Conservation (phyloP, 2,797 vertebrate species). For the Diceros bicornis region DNA sequence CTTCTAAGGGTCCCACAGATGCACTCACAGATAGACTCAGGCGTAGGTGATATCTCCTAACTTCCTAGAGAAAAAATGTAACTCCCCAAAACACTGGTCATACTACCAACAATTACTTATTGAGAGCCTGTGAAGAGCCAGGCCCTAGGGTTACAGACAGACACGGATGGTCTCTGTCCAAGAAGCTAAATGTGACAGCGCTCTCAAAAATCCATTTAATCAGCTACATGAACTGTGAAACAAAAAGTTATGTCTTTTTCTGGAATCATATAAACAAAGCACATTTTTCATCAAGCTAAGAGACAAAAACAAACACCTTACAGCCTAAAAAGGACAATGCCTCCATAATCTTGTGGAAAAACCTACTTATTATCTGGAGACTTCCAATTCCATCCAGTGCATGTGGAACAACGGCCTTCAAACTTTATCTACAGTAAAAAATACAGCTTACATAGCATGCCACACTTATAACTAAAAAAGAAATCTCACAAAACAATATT, state of each 20-base stretch:
- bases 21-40: not conserved
- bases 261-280: conserved; percentile 21
- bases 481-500: conserved; percentile 13
- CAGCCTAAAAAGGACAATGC: not conserved
- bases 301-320: conserved; percentile 42
- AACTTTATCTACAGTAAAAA: conserved; percentile 21
- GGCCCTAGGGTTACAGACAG: not conserved
- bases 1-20: not conserved
- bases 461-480: conserved; percentile 5
- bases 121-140: conserved; percentile 33
- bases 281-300: conserved; percentile 15
- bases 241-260: not conserved
- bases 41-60: not conserved
- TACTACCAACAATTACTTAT: conserved; percentile 26
- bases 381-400: not conserved
- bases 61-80: not conserved
- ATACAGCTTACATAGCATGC: not conserved
- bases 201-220: conserved; percentile 19
- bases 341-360: conserved; percentile 11
- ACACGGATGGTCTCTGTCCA: not conserved
- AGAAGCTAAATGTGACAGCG: not conserved
- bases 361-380: not conserved
- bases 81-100: not conserved
- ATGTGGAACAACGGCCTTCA: not conserved
- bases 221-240: not conserved